Conservation (phyloP, 2,888 invertebrate species). For the Trissolcus brochymenae region DNA sequence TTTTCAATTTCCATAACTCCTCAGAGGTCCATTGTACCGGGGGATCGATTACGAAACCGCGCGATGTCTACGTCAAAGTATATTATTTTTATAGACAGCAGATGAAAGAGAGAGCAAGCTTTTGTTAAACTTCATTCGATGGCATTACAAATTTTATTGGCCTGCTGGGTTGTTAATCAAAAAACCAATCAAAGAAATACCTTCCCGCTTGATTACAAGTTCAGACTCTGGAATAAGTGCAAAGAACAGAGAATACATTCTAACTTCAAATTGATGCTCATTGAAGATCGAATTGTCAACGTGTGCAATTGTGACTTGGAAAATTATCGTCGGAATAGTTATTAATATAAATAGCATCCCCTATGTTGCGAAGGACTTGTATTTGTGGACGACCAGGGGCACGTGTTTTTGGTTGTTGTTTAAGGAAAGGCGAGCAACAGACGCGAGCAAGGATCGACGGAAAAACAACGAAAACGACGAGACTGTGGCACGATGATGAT, state of each 20-base stretch:
- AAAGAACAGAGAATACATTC: too few relatives aligned
- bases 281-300: too few relatives aligned
- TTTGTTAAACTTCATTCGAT: slow-evolving; percentile 17
- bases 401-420: slow-evolving; percentile 36
- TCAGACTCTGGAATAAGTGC: too few relatives aligned
- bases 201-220: too few relatives aligned
- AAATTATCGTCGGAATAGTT: not conserved
- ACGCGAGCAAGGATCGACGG: slow-evolving; percentile 48
- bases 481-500: slow-evolving; percentile 53
- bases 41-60: slow-evolving; percentile 15
- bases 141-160: slow-evolving; percentile 20
- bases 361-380: slow-evolving; percentile 19
- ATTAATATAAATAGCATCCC: slow-evolving; percentile 36
- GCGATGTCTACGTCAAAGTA: slow-evolving; percentile 1
- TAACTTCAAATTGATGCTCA: too few relatives aligned
- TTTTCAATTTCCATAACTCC: slow-evolving; percentile 50
- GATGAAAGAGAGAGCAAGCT: slow-evolving; percentile 22
- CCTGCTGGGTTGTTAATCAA: slow-evolving; percentile 13
- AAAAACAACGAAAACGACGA: slow-evolving; percentile 50
- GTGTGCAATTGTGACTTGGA: not conserved
- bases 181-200: too few relatives aligned
- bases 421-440: slow-evolving; percentile 30
- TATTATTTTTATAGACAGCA: slow-evolving; percentile 30
- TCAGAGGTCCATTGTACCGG: slow-evolving; percentile 6
- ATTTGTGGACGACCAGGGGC: slow-evolving; percentile 34